phyloP scores from a whole-genome alignment of 2,113 vertebrate genomes.

The Sturnus vulgaris region DNA sequence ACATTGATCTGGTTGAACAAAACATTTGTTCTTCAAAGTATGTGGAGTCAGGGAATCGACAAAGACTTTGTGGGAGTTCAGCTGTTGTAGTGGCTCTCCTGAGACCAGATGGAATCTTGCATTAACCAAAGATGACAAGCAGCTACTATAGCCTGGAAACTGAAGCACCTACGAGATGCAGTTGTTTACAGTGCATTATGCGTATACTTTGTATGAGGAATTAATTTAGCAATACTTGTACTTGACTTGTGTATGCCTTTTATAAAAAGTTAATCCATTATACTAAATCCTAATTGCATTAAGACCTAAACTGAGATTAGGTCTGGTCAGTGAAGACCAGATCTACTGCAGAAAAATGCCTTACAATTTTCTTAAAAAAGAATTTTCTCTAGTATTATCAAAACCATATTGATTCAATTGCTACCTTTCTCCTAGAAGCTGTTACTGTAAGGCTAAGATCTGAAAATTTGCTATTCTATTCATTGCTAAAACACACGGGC shows the following conservation, averaged over 20 bases:
- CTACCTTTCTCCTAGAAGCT: slow-evolving; percentile 29
- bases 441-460: slow-evolving; percentile 7
- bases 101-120: background rate
- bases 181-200: slow-evolving; percentile 52
- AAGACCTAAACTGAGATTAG: slow-evolving; percentile 33
- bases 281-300: slow-evolving; percentile 20
- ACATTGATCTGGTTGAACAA: background rate
- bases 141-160: slow-evolving; percentile 21
- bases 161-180: background rate
- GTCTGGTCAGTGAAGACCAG: background rate
- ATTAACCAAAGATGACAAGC: slow-evolving; percentile 60
- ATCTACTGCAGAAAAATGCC: slow-evolving; percentile 49
- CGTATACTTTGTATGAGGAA: slow-evolving; percentile 53
- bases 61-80: background rate
- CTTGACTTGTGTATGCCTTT: slow-evolving; percentile 56
- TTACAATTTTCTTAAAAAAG: slow-evolving; percentile 62
- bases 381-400: slow-evolving; percentile 36
- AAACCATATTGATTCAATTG: slow-evolving; percentile 28
- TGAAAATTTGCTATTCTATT: background rate
- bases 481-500: background rate
- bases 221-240: slow-evolving; percentile 66
- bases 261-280: slow-evolving; percentile 22
- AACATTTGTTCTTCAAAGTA: background rate
- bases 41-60: background rate
- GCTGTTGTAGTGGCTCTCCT: slow-evolving; percentile 1